These are phyloP conservation scores for Erythrocercus mccallii DNA, from an alignment of 2,113 vertebrate species.

Conservation along the genomic window DNA sequence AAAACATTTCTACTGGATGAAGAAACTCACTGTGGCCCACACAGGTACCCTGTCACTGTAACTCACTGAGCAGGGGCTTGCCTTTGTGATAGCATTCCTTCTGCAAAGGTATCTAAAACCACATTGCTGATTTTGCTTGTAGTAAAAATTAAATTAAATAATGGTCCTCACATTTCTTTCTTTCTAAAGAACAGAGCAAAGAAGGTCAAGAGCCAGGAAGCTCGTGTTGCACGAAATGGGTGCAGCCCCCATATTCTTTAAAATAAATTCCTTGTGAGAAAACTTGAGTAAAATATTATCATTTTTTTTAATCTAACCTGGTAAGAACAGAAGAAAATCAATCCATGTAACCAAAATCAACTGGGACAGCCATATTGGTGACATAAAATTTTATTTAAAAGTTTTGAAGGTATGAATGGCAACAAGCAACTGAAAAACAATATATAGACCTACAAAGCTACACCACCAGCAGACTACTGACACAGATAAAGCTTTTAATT, in stretches of 20 bases:
- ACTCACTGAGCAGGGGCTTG: background rate
- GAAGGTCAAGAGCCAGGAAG: background rate
- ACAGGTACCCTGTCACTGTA: background rate
- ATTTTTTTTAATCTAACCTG: background rate
- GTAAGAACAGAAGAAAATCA: background rate
- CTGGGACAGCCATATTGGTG: background rate
- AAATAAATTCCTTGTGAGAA: background rate
- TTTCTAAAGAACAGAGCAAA: background rate
- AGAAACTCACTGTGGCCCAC: background rate
- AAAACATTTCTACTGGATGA: background rate
- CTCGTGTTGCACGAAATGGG: rapidly evolving
- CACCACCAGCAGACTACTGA: rapidly evolving
- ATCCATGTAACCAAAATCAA: background rate
- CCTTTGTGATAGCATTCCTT: background rate
- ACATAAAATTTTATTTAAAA: background rate
- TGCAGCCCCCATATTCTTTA: background rate
- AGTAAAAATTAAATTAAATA: background rate
- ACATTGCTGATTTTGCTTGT: background rate
- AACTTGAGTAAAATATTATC: background rate
- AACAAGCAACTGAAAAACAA: background rate
- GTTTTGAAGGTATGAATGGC: background rate
- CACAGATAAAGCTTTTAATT: background rate
- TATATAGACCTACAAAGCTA: background rate
- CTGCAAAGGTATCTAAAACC: background rate
- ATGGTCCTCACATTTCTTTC: background rate